A percentile compares a stretch with the other conserved stretches of the same genome.
Evolutionary conservation across 1,140 invertebrate genomes (phyloP).

Genomic region (Augochlora pura): DNA sequence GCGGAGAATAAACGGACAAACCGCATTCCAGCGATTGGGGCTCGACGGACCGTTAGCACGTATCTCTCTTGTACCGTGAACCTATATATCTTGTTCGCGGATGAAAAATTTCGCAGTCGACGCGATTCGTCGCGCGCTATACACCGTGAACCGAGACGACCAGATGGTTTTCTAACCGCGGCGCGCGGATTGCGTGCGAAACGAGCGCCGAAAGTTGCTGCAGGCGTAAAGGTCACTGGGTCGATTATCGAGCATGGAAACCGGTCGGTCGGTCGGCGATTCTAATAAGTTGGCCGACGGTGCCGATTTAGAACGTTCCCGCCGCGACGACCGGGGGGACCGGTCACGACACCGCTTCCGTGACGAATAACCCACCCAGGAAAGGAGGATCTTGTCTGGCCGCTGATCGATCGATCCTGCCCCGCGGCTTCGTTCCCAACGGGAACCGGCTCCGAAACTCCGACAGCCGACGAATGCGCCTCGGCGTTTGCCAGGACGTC

Average conservation of each 20-base stretch:
- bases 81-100: too few species aligned
- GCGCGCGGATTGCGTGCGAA: slow-evolving; percentile 21
- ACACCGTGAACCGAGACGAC: background rate
- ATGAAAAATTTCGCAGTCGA: background rate
- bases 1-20: too few species aligned
- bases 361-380: background rate
- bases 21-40: too few species aligned
- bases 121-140: background rate
- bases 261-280: slow-evolving; percentile 25
- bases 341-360: slow-evolving; percentile 5
- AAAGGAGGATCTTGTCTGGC: background rate
- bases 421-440: background rate
- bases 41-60: too few species aligned
- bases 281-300: slow-evolving; percentile 28
- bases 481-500: too few species aligned
- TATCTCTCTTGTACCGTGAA: too few species aligned
- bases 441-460: background rate
- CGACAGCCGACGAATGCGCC: background rate
- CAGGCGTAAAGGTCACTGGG: slow-evolving; percentile 45
- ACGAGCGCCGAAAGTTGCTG: slow-evolving; percentile 1
- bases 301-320: slow-evolving; percentile 14
- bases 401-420: background rate
- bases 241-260: slow-evolving; percentile 46
- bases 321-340: slow-evolving; percentile 1
- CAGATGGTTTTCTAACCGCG: slow-evolving; percentile 11